phyloP scores from a whole-genome alignment of 2,888 invertebrate genomes.

The Andrena chrysosceles region DNA sequence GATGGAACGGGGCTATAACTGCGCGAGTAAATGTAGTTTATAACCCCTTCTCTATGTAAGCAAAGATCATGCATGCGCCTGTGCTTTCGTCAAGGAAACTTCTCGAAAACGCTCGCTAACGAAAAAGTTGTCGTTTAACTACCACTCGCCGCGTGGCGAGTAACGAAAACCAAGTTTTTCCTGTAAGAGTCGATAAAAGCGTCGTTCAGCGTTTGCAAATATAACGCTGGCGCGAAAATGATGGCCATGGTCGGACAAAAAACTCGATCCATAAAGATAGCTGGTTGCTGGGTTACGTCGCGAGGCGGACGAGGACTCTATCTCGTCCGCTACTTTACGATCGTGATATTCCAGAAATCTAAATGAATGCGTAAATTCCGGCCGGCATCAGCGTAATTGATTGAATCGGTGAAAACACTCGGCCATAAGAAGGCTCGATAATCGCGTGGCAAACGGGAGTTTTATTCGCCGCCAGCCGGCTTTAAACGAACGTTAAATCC shows the following conservation, averaged over 20 bases:
- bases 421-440: constrained; percentile 29
- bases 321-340: constrained; percentile 26
- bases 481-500: constrained; percentile 28
- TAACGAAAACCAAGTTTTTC: not conserved
- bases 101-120: not conserved
- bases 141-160: not conserved
- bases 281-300: constrained; percentile 29
- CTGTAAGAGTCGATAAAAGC: constrained; percentile 23
- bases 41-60: too few relatives aligned
- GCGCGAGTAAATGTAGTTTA: too few relatives aligned
- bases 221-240: constrained; percentile 31
- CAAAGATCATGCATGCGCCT: too few relatives aligned
- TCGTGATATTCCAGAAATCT: constrained; percentile 43
- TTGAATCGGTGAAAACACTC: constrained; percentile 40
- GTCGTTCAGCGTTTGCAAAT: constrained; percentile 12
- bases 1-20: too few relatives aligned
- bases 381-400: constrained; percentile 36
- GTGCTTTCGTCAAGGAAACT: not conserved
- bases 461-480: constrained; percentile 35
- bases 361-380: constrained; percentile 47
- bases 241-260: constrained; percentile 27
- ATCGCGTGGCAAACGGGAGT: constrained; percentile 31
- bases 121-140: not conserved
- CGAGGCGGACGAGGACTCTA: constrained; percentile 30
- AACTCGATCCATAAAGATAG: constrained; percentile 49